Conservation (phyloP, 2,888 invertebrate genomes). For the Erynnis tages region DNA sequence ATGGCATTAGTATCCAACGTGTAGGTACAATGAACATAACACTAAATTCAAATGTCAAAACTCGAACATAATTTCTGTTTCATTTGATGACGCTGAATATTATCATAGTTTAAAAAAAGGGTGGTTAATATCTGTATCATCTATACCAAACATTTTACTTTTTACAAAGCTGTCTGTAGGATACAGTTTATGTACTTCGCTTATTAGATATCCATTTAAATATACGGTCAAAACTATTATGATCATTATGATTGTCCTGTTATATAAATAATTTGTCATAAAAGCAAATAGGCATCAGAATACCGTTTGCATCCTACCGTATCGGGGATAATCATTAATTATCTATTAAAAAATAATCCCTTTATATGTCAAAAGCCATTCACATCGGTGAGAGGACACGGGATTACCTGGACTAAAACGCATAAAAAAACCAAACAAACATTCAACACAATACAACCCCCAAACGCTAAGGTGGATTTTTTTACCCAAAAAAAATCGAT, state of each 20-base stretch:
- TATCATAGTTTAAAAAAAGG: too few relatives aligned
- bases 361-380: conserved; percentile 76
- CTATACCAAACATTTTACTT: too few relatives aligned
- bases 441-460: conserved; percentile 64
- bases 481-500: conserved; percentile 12
- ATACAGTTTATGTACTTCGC: too few relatives aligned
- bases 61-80: too few relatives aligned
- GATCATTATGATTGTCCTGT: too few relatives aligned
- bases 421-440: conserved; percentile 72
- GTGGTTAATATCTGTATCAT: too few relatives aligned
- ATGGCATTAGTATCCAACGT: too few relatives aligned
- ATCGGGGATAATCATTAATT: conserved; percentile 69
- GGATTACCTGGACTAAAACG: conserved; percentile 76
- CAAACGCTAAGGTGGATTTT: conserved; percentile 47
- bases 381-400: conserved; percentile 62
- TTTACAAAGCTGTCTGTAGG: too few relatives aligned
- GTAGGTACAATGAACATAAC: too few relatives aligned
- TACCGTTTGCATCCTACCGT: conserved; percentile 33
- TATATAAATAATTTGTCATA: conserved; percentile 4
- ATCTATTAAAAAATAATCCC: conserved; percentile 78
- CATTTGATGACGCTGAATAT: too few relatives aligned
- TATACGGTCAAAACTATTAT: not conserved
- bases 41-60: too few relatives aligned
- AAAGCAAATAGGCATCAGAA: conserved; percentile 5
- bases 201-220: too few relatives aligned